Evolutionary conservation across 2,113 vertebrate species (phyloP), one percentile per base, ranked within the genome.

Genomic region (Cryptotis parvus): DNA sequence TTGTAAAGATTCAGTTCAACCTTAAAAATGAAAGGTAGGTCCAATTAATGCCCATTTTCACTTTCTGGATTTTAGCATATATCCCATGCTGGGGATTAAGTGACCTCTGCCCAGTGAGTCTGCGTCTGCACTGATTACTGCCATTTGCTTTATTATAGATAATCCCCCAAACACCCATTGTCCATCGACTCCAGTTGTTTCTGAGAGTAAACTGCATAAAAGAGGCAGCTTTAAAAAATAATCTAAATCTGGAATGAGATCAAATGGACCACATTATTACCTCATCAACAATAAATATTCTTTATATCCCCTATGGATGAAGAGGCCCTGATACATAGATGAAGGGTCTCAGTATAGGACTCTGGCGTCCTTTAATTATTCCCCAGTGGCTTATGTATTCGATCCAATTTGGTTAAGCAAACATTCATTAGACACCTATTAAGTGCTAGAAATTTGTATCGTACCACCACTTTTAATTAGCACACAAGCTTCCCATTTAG

Each of bases 161-260:
- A 24, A 65, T 33, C 29, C 84, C 92, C 93, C 14, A 85, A 94
- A 88, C 66, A 31, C 87, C 55, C 39, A 90, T 93, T 95, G 94
- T 27, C 75, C 35, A 37, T 84, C 81, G 70, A 9, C 39, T 90
- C 39, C 80, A 94, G 43, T 89, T 94, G 93, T 84, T 92, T 49
- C n/a, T 88, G 79, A 83, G 33, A 87, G 87, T 94, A 83, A 93
- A 90, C 27, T 80, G 43, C 58, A 78, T 45, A 76, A 85, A 95
- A 96, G 90, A 75, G 74, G 63, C 39, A 84, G 55, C 73, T 78
- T 65, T 29, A 77, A 93, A 84, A 94, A 91, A 61, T 61, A 73
- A 69, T 7, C 39, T 74, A 86, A 73, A 73, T 80, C 58, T 91
- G 87, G 43, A 94, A 63, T 66, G 90, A 91, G 94, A 92, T 94